phyloP scores from a whole-genome alignment of 2,113 vertebrate genomes.

The Menura novaehollandiae region DNA sequence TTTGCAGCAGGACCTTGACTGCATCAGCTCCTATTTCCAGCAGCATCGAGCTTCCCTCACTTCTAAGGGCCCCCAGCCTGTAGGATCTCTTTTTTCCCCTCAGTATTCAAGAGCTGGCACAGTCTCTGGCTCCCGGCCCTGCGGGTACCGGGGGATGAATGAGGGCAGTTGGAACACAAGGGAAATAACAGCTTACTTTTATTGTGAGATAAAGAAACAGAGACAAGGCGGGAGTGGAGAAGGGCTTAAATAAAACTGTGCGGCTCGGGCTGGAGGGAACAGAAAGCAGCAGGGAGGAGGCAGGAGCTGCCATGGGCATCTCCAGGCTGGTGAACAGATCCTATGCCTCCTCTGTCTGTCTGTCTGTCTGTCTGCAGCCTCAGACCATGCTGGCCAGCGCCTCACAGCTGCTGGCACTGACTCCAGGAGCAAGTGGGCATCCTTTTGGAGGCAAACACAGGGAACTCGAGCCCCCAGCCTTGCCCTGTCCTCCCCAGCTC shows the following conservation, averaged over 20 bases:
- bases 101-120: not conserved
- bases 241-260: not conserved
- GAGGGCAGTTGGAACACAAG: not conserved
- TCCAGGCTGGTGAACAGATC: not conserved
- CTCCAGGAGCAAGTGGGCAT: not conserved
- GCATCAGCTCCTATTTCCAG: not conserved
- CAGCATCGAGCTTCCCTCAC: not conserved
- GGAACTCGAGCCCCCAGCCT: fast-evolving
- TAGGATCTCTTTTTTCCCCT: not conserved
- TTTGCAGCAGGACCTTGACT: not conserved
- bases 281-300: not conserved
- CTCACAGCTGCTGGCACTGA: not conserved
- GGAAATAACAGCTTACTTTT: not conserved
- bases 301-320: not conserved
- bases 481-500: not conserved
- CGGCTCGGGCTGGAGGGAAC: not conserved
- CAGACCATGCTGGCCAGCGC: not conserved
- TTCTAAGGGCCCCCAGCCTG: not conserved
- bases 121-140: not conserved
- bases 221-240: not conserved
- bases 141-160: not conserved
- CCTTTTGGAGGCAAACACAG: not conserved
- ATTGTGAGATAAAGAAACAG: not conserved
- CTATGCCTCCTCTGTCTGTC: too few species aligned
- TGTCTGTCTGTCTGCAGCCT: not conserved